These are phyloP conservation scores for Myodes glareolus DNA, from an alignment of 2,113 vertebrate species.

Conservation along the genomic window DNA sequence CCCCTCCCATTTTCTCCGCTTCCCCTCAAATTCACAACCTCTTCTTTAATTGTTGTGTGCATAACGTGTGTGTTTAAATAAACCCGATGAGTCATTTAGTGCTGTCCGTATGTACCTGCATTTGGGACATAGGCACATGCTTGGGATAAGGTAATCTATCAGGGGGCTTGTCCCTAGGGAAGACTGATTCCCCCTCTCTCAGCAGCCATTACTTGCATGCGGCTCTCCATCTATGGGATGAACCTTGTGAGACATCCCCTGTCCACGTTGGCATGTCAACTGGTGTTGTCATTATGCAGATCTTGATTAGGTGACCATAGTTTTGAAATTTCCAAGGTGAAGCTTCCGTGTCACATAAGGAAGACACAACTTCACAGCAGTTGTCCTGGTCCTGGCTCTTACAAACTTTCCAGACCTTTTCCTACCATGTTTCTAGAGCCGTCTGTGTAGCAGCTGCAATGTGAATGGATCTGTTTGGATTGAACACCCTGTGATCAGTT, in stretches of 20 bases:
- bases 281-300: not conserved
- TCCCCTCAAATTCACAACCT: not conserved
- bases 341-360: not conserved
- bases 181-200: not conserved
- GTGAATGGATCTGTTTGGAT: not conserved
- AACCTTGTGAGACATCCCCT: not conserved
- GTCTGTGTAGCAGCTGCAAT: no score
- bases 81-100: not conserved
- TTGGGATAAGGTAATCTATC: not conserved
- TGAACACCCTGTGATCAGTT: not conserved
- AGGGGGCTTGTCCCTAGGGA: not conserved
- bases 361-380: not conserved
- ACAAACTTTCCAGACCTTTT: not conserved
- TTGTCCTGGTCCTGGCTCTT: not conserved
- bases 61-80: not conserved
- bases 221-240: not conserved
- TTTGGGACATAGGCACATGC: not conserved
- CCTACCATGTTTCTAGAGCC: not conserved
- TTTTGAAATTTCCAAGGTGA: not conserved
- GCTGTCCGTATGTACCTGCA: not conserved
- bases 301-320: not conserved
- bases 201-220: not conserved
- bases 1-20: not conserved
- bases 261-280: not conserved
- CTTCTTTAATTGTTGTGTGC: not conserved